Percentiles rank a stretch among this genome's conserved stretches.
Conservation (phyloP, 2,888 invertebrate species). For the Ormyrus labotus region DNA sequence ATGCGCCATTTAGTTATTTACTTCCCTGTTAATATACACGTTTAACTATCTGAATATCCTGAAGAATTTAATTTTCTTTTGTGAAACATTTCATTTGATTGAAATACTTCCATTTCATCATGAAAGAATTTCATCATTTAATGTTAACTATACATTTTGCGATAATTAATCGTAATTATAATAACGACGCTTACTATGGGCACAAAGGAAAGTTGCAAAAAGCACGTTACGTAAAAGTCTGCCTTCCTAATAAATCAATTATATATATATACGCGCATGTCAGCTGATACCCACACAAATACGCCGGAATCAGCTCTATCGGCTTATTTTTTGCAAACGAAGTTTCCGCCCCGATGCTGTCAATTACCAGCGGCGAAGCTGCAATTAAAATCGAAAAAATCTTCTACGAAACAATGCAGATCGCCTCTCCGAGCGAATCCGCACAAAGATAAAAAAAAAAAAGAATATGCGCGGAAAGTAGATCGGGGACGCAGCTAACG, state of each 20-base stretch:
- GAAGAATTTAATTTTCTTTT: neutral
- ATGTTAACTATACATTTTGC: no score
- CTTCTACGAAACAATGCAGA: slow-evolving; percentile 4
- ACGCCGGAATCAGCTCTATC: neutral
- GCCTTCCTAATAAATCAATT: neutral
- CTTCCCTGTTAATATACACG: no score
- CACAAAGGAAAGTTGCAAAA: no score
- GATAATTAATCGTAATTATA: no score
- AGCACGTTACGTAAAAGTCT: neutral
- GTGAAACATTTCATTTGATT: slow-evolving; percentile 4
- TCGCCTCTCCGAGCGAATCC: neutral
- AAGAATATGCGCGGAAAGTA: neutral
- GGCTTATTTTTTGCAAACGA: neutral
- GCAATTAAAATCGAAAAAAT: slow-evolving; percentile 13
- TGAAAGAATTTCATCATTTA: neutral
- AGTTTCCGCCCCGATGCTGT: neutral
- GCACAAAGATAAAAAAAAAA: neutral
- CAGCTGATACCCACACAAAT: neutral
- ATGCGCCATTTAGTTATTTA: no score
- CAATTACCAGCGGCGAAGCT: neutral
- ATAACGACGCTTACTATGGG: no score
- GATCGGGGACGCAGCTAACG: slow-evolving; percentile 8
- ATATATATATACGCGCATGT: no score
- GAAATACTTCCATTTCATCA: slow-evolving; percentile 9
- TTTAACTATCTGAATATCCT: neutral